These are phyloP conservation scores for Rhynchomys soricoides DNA, from an alignment of 2,113 vertebrate genomes.

Conservation along the genomic window DNA sequence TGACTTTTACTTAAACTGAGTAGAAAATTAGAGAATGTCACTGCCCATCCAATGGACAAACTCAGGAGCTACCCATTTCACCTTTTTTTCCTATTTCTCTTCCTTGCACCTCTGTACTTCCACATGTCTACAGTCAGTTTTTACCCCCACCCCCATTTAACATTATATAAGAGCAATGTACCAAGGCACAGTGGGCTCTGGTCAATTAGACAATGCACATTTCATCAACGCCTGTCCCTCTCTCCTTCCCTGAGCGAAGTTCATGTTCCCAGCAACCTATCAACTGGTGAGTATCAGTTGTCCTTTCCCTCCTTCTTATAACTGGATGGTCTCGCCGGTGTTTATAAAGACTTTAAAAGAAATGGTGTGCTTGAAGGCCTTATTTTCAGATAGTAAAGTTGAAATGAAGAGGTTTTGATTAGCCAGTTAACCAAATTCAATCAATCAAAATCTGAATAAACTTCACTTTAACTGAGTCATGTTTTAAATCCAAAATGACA, in stretches of 20 bases:
- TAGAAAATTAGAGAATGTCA: not conserved
- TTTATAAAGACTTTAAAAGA: not conserved
- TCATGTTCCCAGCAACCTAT: not conserved
- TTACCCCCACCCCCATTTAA: not conserved
- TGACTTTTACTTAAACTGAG: not conserved
- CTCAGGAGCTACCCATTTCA: not conserved
- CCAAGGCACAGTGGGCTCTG: not conserved
- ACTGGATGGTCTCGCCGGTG: not conserved
- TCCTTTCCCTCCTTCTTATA: not conserved
- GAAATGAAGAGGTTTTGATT: not conserved
- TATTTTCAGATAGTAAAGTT: constrained; percentile 12
- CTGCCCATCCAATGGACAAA: not conserved
- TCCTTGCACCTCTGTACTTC: not conserved
- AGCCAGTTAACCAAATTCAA: constrained; percentile 32
- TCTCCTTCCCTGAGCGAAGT: not conserved
- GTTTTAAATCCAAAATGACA: constrained; percentile 23
- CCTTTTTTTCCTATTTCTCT: not conserved
- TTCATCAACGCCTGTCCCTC: not conserved
- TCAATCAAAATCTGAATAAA: constrained; percentile 36
- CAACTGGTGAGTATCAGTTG: not conserved
- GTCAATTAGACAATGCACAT: not conserved
- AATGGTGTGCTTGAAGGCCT: not conserved
- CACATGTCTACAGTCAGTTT: not conserved
- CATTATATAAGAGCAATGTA: not conserved
- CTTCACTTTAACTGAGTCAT: not conserved